Percentiles rank a stretch among this genome's conserved stretches.
Conservation (phyloP, 2,888 invertebrate species). For the Volucella bombylans region DNA sequence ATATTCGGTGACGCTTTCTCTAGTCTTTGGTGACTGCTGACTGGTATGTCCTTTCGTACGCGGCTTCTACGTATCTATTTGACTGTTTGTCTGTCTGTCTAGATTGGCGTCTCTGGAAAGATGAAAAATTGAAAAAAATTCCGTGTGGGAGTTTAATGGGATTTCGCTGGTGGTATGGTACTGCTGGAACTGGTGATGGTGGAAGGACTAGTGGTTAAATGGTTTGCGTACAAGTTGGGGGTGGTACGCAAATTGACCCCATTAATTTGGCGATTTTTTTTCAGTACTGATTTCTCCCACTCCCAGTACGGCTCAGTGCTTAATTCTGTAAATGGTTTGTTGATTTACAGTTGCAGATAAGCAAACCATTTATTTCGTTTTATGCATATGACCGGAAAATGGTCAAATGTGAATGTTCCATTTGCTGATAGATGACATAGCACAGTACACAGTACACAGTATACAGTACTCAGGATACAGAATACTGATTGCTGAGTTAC, state of each 20-base stretch:
- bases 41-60: conserved; percentile 39
- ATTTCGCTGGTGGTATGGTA: not conserved
- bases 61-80: not conserved
- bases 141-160: conserved; percentile 53
- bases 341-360: conserved; percentile 72
- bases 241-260: conserved; percentile 79
- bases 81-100: conserved; percentile 23
- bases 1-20: conserved; percentile 35
- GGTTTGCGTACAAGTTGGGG: conserved; percentile 45
- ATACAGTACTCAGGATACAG: no score
- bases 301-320: conserved; percentile 31
- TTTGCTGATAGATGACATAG: conserved; percentile 43
- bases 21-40: not conserved
- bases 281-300: conserved; percentile 3
- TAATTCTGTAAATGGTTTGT: conserved; percentile 69
- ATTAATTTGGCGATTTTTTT: conserved; percentile 75
- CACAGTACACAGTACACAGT: not conserved
- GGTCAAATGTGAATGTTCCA: conserved; percentile 57
- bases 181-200: conserved; percentile 1
- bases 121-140: conserved; percentile 4
- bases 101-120: conserved; percentile 68
- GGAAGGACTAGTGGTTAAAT: conserved; percentile 39
- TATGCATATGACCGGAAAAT: conserved; percentile 70
- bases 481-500: no score
- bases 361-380: conserved; percentile 68